These are phyloP conservation scores for Falco naumanni DNA, from an alignment of 2,797 vertebrate genomes.

Conservation along the genomic window DNA sequence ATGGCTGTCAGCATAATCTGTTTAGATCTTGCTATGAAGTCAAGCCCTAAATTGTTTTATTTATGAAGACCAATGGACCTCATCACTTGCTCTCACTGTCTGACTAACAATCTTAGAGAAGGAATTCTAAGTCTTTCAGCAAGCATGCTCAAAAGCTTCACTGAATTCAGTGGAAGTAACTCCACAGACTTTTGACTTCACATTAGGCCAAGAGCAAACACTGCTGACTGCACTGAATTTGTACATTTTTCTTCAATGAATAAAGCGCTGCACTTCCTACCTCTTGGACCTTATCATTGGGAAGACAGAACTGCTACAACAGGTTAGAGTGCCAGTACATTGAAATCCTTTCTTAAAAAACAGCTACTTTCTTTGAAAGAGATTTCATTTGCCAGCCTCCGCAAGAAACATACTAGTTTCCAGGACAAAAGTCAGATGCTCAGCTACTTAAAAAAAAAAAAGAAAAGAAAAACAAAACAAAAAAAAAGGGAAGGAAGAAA, in stretches of 20 bases:
- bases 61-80: not conserved
- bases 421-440: constrained; percentile 70
- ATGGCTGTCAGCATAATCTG: not conserved
- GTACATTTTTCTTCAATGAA: not conserved
- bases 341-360: constrained; percentile 74
- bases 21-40: not conserved
- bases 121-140: not conserved
- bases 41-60: not conserved
- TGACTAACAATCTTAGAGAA: not conserved
- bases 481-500: not conserved
- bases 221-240: not conserved
- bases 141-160: not conserved
- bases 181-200: not conserved
- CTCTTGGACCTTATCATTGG: constrained; percentile 79
- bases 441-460: constrained; percentile 57
- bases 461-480: not conserved
- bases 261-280: constrained; percentile 49
- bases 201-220: not conserved
- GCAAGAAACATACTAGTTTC: constrained; percentile 82
- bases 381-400: constrained; percentile 74
- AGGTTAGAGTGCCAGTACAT: constrained; percentile 37
- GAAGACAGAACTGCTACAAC: constrained; percentile 75
- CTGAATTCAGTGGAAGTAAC: not conserved
- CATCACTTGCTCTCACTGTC: not conserved
- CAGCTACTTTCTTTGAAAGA: constrained; percentile 82